Base-by-base conservation (phyloP, 1,140 invertebrate species). In the Pseudomyrmex sp. region DNA sequence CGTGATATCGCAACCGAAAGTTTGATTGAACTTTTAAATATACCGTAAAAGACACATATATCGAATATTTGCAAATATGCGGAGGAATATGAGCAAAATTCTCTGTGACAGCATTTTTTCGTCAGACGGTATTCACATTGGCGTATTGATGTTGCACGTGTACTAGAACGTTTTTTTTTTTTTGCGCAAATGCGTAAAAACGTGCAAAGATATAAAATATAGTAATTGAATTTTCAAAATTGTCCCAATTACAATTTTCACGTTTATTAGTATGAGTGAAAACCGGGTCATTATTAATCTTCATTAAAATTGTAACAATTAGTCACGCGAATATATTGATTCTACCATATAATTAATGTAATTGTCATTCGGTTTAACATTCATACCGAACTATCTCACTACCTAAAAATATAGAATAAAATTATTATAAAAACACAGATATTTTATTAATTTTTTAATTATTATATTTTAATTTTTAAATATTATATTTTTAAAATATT, bases 161-260 rank as follows among this genome's bases (percentile, higher is more conserved):
- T 48, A 59, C 15, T 15, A 8, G 20, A 50, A 70, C 23, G 15
- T 3, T 80, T 48, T 50, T 26, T 35, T 59, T 61, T n/a, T 26
- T 23, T 23, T 23, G 52, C 12, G 15, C 46, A 35, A 46, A 15
- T 68, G 5, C 52, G 10, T 12, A 13, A 7, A 2, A 26, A 13
- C 65, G 44, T 52, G 18, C 20, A 35, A 8, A 18, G 3, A 13
- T n/a, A 5, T 48, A n/a, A 26, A 61, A 74, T 72, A 44, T 69
- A 12, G 26, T 35, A 13, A 59, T 66, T 83, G 23, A 35, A 83
- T 85, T 65, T 66, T 35, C 48, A 50, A 61, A 52, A 63, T 69
- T 74, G 44, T 46, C 15, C 50, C 68, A 52, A 85, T 77, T 82
- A 82, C 48, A 66, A 70, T 72, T 69, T 56, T 61, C 58, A n/a